Base-by-base conservation (phyloP, 2,113 vertebrate species). In the Rhea americana region DNA sequence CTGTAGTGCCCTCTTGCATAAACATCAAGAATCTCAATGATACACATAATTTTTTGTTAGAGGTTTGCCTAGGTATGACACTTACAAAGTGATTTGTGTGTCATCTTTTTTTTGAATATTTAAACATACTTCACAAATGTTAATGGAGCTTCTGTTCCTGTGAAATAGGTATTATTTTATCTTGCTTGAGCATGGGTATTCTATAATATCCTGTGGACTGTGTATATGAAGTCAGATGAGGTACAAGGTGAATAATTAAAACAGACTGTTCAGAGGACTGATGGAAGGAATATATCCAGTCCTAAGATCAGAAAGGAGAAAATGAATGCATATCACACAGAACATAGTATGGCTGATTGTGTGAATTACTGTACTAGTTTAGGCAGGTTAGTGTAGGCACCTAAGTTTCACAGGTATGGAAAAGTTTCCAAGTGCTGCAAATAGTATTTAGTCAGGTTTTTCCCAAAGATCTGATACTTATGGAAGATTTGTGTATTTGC, bases 341-440 rank as follows among this genome's bases (percentile, higher is more conserved):
- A 39, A 26, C 14, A 19, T 32, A 12, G 9, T 1, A 2, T 25
- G 76, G 75, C 47, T 61, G 74, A 21, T 58, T 11, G 6, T 19
- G 1, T 21, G 79, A 41, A 45, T 7, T 5, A 5, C 25, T 1
- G 1, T 8, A 26, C 55, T 45, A 0, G 6, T 32, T 58, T 3
- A 7, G 71, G 67, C 51, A 75, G 4, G 3, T 62, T 17, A n/a
- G 62, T 35, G 5, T 35, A 82, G 51, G 32, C 56, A 56, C 73
- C 41, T 81, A 68, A 41, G 37, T 85, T 80, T 43, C 39, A 5
- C 24, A 12, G 30, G 15, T 50, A 30, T 28, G 61, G 24, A 39
- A 5, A 41, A 30, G 37, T 25, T 65, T 41, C 26, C 48, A 65
- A 48, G 28, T 53, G 21, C 43, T 37, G 22, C 30, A 39, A 41